A percentile compares a stretch with the other conserved stretches of the same genome.
phyloP scores from a whole-genome alignment of 2,797 vertebrate genomes.

The Pyrocephalus nanus region DNA sequence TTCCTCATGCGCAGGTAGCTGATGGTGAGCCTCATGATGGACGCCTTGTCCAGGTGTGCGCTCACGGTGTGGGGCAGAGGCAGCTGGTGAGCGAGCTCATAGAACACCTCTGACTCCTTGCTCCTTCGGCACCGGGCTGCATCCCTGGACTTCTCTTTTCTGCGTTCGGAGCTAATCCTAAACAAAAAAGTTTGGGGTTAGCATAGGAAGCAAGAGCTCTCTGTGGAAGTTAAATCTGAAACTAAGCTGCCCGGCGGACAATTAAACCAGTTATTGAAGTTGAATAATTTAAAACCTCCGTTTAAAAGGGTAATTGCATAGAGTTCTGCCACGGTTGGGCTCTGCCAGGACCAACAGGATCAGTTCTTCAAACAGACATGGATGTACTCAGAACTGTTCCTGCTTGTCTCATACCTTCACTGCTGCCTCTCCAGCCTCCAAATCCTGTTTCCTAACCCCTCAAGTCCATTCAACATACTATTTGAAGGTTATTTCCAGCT shows the following conservation, averaged over 20 bases:
- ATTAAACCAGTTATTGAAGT: background rate
- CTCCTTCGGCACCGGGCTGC: slow-evolving; percentile 91
- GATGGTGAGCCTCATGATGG: slow-evolving; percentile 96
- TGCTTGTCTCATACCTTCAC: background rate
- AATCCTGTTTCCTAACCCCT: background rate
- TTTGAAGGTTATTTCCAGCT: background rate
- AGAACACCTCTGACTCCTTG: slow-evolving; percentile 97
- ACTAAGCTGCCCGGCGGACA: background rate
- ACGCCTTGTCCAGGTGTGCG: slow-evolving; percentile 96
- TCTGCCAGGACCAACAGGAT: background rate
- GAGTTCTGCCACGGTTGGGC: accelerated
- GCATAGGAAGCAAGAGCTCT: accelerated
- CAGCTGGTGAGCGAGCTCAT: slow-evolving; percentile 92
- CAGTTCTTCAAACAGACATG: background rate
- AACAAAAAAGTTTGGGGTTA: background rate
- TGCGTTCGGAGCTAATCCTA: slow-evolving; percentile 93
- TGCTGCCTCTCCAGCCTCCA: background rate
- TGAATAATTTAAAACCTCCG: background rate
- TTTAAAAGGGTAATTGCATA: background rate
- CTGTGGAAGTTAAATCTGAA: background rate
- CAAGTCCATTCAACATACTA: background rate
- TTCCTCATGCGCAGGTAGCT: slow-evolving; percentile 96
- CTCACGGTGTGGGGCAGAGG: slow-evolving; percentile 93
- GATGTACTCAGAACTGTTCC: accelerated
- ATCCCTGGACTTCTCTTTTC: slow-evolving; percentile 97